phyloP scores from a whole-genome alignment of 2,888 invertebrate species.

The Euclidia mi region DNA sequence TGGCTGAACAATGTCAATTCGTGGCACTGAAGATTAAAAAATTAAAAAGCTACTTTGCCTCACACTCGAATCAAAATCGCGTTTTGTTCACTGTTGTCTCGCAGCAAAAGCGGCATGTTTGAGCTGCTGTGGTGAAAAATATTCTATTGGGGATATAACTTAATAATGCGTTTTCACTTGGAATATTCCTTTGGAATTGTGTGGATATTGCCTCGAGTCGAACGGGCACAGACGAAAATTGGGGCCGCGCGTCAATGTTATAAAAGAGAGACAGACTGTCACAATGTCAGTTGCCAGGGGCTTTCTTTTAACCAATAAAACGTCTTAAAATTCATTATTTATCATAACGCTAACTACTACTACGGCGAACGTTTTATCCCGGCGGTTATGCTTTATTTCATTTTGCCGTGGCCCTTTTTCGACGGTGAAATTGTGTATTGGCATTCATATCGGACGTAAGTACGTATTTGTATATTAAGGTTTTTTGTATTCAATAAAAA shows the following conservation, averaged over 20 bases:
- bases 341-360: constrained; percentile 17
- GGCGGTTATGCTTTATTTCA: constrained; percentile 38
- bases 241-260: constrained; percentile 11
- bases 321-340: constrained; percentile 9
- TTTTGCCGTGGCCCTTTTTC: constrained; percentile 26
- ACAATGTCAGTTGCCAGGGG: constrained; percentile 11
- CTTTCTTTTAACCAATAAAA: constrained; percentile 21
- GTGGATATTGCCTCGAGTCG: constrained; percentile 17
- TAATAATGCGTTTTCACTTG: constrained; percentile 40
- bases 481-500: too few species aligned
- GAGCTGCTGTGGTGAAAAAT: too few species aligned
- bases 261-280: constrained; percentile 15
- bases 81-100: too few species aligned
- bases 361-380: constrained; percentile 23
- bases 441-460: constrained; percentile 31
- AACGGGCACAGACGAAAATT: constrained; percentile 13
- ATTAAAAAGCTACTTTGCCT: too few species aligned
- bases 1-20: too few species aligned
- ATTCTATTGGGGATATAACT: constrained; percentile 46
- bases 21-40: too few species aligned
- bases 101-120: too few species aligned
- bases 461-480: too few species aligned
- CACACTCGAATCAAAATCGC: too few species aligned
- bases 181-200: constrained; percentile 29
- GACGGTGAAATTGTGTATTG: constrained; percentile 28